Base-by-base conservation (phyloP, 2,888 invertebrate genomes). In the Malthinus flaveolus region DNA sequence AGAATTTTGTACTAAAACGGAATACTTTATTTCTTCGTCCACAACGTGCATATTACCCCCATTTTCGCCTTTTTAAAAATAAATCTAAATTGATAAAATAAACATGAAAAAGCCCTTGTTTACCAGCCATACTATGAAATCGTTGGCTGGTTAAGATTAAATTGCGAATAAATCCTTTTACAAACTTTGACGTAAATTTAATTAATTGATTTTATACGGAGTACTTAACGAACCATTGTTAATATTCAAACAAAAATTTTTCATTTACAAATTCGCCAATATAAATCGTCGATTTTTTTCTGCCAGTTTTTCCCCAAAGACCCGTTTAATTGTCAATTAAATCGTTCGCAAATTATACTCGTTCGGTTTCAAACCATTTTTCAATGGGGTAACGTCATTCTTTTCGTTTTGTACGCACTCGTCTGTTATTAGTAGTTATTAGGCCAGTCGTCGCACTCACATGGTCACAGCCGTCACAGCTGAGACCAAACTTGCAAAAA, bases 181-280 rank as follows among this genome's bases (percentile, higher is more conserved):
- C 23, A 42, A 42, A 42, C 23, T 37, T 12, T 42, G 39, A 42
- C 39, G 15, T 42, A 42, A 42, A 42, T 42, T 42, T 15, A 42
- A 42, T 42, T 42, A 42, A 42, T 42, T 42, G 39, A 42, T 42
- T 42, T 42, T 42, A 15, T 23, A 6, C 39, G 9, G 12, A 42
- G 13, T 42, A 15, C 39, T 23, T 23, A 23, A 23, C 23, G 23
- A 23, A 23, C 3, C 39, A 15, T 23, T 15, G 13, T 42, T 42
- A 42, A 42, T 42, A 15, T 42, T 15, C 23, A 10, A 15, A 42
- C 15, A 42, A 42, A 42, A 15, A 7, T 13, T 42, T 13, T 42
- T 13, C 9, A 15, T 42, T 39, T 42, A 13, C 39, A n/a, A n/a
- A n/a, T n/a, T n/a, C n/a, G n/a, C n/a, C n/a, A n/a, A n/a, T n/a